These are phyloP conservation scores for Salvelinus alpinus DNA, from an alignment of 2,113 vertebrate species.

Conservation along the genomic window DNA sequence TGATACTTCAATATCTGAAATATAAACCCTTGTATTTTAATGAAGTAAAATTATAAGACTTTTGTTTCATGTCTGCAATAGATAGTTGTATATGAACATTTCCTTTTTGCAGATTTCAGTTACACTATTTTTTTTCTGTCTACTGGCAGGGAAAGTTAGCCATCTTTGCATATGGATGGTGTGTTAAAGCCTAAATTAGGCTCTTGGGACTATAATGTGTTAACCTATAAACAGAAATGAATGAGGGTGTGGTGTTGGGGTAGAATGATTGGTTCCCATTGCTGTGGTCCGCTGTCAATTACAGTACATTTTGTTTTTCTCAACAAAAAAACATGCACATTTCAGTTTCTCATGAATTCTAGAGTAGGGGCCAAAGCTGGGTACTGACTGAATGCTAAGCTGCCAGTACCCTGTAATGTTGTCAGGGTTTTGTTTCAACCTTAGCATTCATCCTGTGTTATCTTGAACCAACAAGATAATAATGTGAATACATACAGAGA, in stretches of 20 bases:
- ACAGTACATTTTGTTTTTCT: constrained; percentile 30
- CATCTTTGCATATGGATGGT: constrained; percentile 25
- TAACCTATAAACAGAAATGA: constrained; percentile 34
- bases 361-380: constrained; percentile 29
- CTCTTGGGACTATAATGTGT: constrained; percentile 48
- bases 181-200: constrained; percentile 76
- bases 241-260: constrained; percentile 33
- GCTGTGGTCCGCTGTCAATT: constrained; percentile 47
- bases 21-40: constrained; percentile 52
- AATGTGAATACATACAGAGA: constrained; percentile 54
- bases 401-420: constrained; percentile 39
- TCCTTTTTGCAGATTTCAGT: constrained; percentile 39
- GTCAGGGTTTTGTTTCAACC: constrained; percentile 42
- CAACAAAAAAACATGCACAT: constrained; percentile 35
- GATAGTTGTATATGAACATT: constrained; percentile 30
- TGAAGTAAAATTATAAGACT: constrained; percentile 44
- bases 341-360: constrained; percentile 51
- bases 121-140: constrained; percentile 68
- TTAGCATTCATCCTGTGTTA: constrained; percentile 50
- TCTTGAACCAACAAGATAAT: constrained; percentile 35
- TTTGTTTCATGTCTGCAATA: constrained; percentile 58
- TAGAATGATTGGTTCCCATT: constrained; percentile 32
- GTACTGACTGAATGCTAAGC: constrained; percentile 45
- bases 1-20: constrained; percentile 43
- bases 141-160: constrained; percentile 65